Base-by-base conservation (phyloP, 1,140 invertebrate genomes). In the Sipha flava region DNA sequence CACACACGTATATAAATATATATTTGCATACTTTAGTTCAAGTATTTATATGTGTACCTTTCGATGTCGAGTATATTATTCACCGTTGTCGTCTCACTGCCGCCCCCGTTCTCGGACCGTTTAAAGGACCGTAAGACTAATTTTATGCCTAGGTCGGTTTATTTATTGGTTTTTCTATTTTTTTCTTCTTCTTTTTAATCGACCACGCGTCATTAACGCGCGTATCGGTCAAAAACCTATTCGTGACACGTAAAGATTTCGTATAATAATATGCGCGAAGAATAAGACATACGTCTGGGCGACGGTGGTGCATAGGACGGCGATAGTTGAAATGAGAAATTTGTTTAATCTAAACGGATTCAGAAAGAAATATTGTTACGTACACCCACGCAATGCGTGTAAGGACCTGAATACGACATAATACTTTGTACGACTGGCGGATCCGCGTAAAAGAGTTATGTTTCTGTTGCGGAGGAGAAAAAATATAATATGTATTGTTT, bases 131-230 rank as follows among this genome's bases (percentile, higher is more conserved):
- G 31, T 21, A 14, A 18, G 29, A 54, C 49, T 73, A 73, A 73
- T 73, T 73, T 73, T 37, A 73, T 34, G 70, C 70, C 23, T 26
- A 18, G 21, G 34, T 21, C 31, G 29, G 23, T 12, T n/a, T n/a
- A 12, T 64, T 37, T 21, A 18, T 37, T 34, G 2, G 6, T 62
- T 5, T 37, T 64, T 31, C 37, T 62, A 10, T 21, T 10, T n/a
- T 49, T 49, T 49, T 49, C 3, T 49, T 6, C 0, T 37, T 16
- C 2, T 49, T 12, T 31, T 52, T 52, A 52, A 73, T 52, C 70
- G 70, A 73, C 54, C n/a, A n/a, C 70, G 47, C 5, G 47, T 54
- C 70, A 37, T 73, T 73, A 73, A 73, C n/a, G 54, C 34, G 18
- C 7, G 12, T n/a, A n/a, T n/a, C n/a, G n/a, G n/a, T n/a, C n/a